Evolutionary conservation across 2,888 invertebrate species (phyloP).

Genomic region (Neria commutata): DNA sequence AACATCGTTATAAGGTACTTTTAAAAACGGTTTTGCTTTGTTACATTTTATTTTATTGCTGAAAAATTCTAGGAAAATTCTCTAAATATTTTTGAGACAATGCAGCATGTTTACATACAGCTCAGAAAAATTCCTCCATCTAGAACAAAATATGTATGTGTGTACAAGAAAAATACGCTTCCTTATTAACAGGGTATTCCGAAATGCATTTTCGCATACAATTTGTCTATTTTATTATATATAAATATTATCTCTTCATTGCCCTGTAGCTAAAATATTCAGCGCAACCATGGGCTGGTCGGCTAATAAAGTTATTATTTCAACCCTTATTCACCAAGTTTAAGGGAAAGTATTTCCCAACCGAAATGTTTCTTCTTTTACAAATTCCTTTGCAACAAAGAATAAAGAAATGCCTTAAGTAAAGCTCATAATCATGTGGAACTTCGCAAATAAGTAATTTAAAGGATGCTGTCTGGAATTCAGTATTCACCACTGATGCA

Average conservation of each 20-base stretch:
- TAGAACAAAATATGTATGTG: conserved; percentile 24
- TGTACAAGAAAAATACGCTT: conserved; percentile 40
- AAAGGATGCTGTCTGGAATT: no score
- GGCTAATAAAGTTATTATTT: conserved; percentile 2
- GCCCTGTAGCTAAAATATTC: background rate
- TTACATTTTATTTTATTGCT: no score
- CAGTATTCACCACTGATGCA: no score
- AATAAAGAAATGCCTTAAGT: background rate
- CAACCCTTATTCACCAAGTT: conserved; percentile 21
- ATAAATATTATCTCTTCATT: background rate
- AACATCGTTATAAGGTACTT: no score
- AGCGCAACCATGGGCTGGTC: background rate
- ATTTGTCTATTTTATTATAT: background rate
- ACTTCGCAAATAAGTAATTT: no score
- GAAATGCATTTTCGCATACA: background rate
- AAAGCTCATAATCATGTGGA: background rate
- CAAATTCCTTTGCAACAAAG: background rate
- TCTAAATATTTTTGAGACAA: conserved; percentile 50
- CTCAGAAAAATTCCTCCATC: conserved; percentile 40
- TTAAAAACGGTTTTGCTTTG: no score
- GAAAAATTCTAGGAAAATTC: conserved; percentile 44
- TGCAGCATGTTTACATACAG: conserved; percentile 42
- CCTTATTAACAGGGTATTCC: conserved; percentile 27
- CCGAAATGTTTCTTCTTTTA: background rate
- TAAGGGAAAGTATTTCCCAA: background rate